Percentiles rank a stretch among this genome's conserved stretches.
These are phyloP conservation scores for Sphaerophoria rueppellii DNA, from an alignment of 2,888 invertebrate genomes.

Conservation along the genomic window DNA sequence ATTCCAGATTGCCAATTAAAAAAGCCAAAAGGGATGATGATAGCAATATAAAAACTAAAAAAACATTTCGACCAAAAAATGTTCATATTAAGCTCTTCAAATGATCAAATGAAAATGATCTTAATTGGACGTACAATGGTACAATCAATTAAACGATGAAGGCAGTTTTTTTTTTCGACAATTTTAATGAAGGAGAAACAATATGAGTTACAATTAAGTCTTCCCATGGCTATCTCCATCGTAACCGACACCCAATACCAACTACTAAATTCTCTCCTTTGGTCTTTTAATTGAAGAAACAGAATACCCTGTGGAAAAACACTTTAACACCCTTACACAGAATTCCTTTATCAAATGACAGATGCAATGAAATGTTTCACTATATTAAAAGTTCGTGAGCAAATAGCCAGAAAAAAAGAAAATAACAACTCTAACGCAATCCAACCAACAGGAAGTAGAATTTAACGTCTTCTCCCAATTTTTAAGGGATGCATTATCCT, in stretches of 20 bases:
- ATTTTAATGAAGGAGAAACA: slow-evolving; percentile 2
- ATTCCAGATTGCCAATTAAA: too few species aligned
- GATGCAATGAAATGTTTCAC: slow-evolving; percentile 67
- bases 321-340: slow-evolving; percentile 48
- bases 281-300: slow-evolving; percentile 34
- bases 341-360: slow-evolving; percentile 62
- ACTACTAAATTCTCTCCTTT: slow-evolving; percentile 7
- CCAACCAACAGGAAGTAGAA: slow-evolving; percentile 67
- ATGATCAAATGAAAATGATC: slow-evolving; percentile 16
- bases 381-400: slow-evolving; percentile 70
- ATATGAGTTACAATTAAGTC: slow-evolving; percentile 42
- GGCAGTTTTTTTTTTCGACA: slow-evolving; percentile 32
- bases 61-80: too few species aligned
- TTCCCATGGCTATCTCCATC: slow-evolving; percentile 43
- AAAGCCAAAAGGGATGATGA: too few species aligned
- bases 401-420: slow-evolving; percentile 61
- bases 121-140: slow-evolving; percentile 16
- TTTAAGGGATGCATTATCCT: slow-evolving; percentile 57
- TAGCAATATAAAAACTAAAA: too few species aligned
- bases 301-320: slow-evolving; percentile 57
- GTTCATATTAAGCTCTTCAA: not conserved
- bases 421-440: slow-evolving; percentile 44
- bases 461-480: slow-evolving; percentile 22
- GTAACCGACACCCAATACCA: not conserved
- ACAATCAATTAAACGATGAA: slow-evolving; percentile 36